Percentiles rank a stretch among this genome's conserved stretches.
Evolutionary conservation across 2,113 vertebrate species (phyloP).

Genomic region (Larimichthys crocea): DNA sequence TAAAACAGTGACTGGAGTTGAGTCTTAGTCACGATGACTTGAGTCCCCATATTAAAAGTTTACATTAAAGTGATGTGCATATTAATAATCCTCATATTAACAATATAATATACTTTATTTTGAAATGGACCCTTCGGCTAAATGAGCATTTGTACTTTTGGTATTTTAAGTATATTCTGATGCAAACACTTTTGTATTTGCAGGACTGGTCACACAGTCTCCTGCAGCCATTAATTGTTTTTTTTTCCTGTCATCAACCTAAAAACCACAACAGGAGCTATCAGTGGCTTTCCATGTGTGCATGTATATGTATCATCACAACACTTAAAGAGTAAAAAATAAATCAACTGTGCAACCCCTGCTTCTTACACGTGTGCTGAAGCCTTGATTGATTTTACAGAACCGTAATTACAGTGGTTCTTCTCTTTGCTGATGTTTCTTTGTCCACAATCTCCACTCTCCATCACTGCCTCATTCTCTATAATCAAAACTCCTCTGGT

Average conservation of each 20-base stretch:
- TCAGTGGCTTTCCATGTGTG: neutral
- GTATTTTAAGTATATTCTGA: neutral
- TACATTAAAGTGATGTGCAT: no score
- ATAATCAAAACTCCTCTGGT: neutral
- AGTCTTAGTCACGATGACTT: no score
- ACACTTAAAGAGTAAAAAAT: no score
- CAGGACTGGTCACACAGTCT: no score
- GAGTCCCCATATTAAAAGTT: no score
- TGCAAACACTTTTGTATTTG: neutral
- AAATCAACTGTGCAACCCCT: neutral
- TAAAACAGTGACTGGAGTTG: no score
- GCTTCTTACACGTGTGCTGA: neutral
- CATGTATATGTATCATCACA: neutral
- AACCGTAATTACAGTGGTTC: neutral
- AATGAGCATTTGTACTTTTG: neutral
- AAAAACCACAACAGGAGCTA: neutral
- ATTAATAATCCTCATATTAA: no score
- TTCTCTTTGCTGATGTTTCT: neutral
- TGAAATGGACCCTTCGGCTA: no score
- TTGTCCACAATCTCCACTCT: neutral
- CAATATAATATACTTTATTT: no score
- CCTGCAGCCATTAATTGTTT: slow-evolving; percentile 3
- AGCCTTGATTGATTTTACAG: neutral
- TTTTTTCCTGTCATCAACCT: neutral
- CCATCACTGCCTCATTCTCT: neutral